These are phyloP conservation scores for Percina caprodes DNA, from an alignment of 2,113 vertebrate genomes.

Conservation along the genomic window DNA sequence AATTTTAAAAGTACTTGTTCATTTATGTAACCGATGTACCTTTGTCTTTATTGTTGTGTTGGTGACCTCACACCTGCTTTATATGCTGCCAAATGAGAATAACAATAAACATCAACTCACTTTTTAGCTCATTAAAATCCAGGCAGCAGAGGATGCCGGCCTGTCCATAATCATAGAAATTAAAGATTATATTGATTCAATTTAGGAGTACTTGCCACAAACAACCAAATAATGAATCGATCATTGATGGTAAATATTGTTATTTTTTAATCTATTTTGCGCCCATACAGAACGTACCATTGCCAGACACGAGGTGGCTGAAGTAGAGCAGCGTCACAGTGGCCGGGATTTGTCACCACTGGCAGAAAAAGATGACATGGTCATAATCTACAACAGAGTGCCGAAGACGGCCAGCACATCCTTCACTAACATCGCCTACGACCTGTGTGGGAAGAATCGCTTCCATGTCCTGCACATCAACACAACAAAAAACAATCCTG, in stretches of 20 bases:
- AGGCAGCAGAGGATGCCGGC: not conserved
- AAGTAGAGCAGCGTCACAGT: slow-evolving; percentile 92
- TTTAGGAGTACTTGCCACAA: not conserved
- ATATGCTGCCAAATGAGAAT: not conserved
- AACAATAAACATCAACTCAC: slow-evolving; percentile 15
- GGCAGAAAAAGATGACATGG: slow-evolving; percentile 87
- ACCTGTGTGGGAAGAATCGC: slow-evolving; percentile 75
- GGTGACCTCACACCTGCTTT: slow-evolving; percentile 21
- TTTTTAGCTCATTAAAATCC: slow-evolving; percentile 25
- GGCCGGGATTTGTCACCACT: slow-evolving; percentile 72
- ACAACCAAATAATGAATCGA: not conserved
- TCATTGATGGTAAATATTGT: too few relatives aligned
- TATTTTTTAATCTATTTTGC: not conserved
- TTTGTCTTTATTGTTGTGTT: slow-evolving; percentile 14
- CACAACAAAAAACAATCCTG: slow-evolving; percentile 79
- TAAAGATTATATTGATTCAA: not conserved
- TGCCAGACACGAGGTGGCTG: slow-evolving; percentile 91
- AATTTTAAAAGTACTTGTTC: slow-evolving; percentile 32
- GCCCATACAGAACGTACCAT: slow-evolving; percentile 88
- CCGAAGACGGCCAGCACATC: slow-evolving; percentile 95
- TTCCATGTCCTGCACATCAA: slow-evolving; percentile 82
- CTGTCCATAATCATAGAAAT: not conserved
- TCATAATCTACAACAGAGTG: slow-evolving; percentile 96
- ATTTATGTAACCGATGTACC: slow-evolving; percentile 10
- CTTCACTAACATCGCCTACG: slow-evolving; percentile 84